Percentiles rank a stretch among this genome's conserved stretches.
These are phyloP conservation scores for Ophonus ardosiacus DNA, from an alignment of 2,888 invertebrate species.

Conservation along the genomic window DNA sequence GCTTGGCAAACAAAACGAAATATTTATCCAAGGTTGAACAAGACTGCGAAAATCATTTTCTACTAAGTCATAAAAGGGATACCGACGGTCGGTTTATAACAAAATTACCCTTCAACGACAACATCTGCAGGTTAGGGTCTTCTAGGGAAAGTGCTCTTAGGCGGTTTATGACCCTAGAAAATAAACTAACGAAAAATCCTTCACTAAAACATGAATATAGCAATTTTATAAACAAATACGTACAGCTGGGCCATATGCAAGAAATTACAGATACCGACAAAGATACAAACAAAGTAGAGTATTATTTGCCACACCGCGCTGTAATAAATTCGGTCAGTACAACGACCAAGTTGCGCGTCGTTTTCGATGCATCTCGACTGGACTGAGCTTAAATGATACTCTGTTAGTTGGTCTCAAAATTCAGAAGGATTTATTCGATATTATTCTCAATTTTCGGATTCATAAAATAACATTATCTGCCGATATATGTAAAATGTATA, in stretches of 20 bases:
- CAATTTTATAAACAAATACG: not conserved
- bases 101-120: not conserved
- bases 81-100: not conserved
- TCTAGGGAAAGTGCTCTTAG: too few relatives aligned
- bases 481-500: conserved; percentile 25
- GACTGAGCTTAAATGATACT: not conserved
- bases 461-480: not conserved
- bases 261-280: not conserved
- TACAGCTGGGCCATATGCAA: not conserved
- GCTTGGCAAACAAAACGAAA: not conserved
- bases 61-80: not conserved
- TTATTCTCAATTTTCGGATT: not conserved
- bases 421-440: conserved; percentile 12
- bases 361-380: conserved; percentile 2
- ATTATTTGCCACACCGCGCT: not conserved
- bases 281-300: not conserved
- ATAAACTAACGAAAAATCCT: not conserved
- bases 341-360: conserved; percentile 1
- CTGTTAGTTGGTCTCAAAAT: not conserved
- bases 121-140: not conserved
- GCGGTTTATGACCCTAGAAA: too few relatives aligned
- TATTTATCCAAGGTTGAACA: not conserved
- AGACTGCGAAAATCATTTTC: not conserved
- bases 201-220: not conserved
- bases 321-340: not conserved